Conservation (phyloP, 1,140 invertebrate species). For the Paraescarpia echinospica region DNA sequence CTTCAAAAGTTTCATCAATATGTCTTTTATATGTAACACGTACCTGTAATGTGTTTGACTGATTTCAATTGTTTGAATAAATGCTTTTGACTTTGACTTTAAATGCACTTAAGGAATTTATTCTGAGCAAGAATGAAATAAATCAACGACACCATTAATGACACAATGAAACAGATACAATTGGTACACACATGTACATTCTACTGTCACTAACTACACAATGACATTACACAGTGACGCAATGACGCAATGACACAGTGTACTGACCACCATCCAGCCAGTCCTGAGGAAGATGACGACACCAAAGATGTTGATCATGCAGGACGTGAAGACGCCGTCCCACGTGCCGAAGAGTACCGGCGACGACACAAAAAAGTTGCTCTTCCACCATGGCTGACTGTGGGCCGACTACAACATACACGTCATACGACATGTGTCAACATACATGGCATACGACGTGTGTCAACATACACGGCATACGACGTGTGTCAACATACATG, state of each 20-base stretch:
- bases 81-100: too few relatives aligned
- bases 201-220: neutral
- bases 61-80: too few relatives aligned
- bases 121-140: too few relatives aligned
- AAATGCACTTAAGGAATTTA: too few relatives aligned
- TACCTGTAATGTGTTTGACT: too few relatives aligned
- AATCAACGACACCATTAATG: too few relatives aligned
- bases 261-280: conserved; percentile 87
- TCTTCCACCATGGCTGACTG: conserved; percentile 53
- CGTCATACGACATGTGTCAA: neutral
- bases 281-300: conserved; percentile 94
- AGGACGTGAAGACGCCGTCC: conserved; percentile 90
- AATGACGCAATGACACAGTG: neutral
- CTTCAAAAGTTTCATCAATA: too few relatives aligned
- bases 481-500: too few relatives aligned
- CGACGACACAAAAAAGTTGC: conserved; percentile 57
- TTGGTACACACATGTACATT: neutral
- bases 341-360: conserved; percentile 94
- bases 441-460: too few relatives aligned
- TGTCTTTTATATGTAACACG: too few relatives aligned
- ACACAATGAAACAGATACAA: too few relatives aligned
- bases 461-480: too few relatives aligned
- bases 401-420: conserved; percentile 12
- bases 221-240: neutral
- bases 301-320: conserved; percentile 93